Base-by-base conservation (phyloP, 2,113 vertebrate species). In the Hiodon alosoides region DNA sequence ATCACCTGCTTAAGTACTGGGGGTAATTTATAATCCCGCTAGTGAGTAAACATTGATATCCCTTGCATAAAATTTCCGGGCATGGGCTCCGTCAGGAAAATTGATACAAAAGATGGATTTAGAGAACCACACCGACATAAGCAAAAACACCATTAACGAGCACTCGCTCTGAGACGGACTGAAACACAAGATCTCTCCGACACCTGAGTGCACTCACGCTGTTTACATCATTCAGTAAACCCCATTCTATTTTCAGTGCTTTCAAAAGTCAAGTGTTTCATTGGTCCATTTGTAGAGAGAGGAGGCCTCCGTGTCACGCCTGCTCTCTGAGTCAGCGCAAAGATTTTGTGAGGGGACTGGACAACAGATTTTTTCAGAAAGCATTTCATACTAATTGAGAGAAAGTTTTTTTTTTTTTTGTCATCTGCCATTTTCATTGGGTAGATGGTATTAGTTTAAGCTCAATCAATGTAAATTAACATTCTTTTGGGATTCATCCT, bases 211-310 rank as follows among this genome's bases (percentile, higher is more conserved):
- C 67, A 70, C 58, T 61, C 57, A n/a, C 8, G 53, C 48, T 17
- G 31, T 14, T 69, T 53, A 55, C 47, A 6, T 61, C 47, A 46
- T 17, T 62, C 55, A 59, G 50, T 11, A 55, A 75, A 76, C 57
- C 74, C 47, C 5, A 53, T 69, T 69, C 67, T 75, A 61, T 69
- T 75, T 69, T 31, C 47, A 69, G 66, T 11, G 47, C 74, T 69
- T 75, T 61, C 55, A 69, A 70, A 76, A 31, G 67, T 68, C 57
- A 51, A 70, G 74, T 46, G 52, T n/a, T 5, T n/a, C 54, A 54
- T n/a, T 62, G 58, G 3, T 46, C 51, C 2, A 16, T 6, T 16
- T 46, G 53, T 1, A 31, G 54, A 48, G 3, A n/a, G 17, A 3
- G 14, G 47, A 5, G 14, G 58, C 55, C 17, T 58, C 14, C 13